Percentiles rank a stretch among this genome's conserved stretches.
Evolutionary conservation across 2,888 invertebrate genomes (phyloP).

Genomic region (Ormyrus nitidulus): DNA sequence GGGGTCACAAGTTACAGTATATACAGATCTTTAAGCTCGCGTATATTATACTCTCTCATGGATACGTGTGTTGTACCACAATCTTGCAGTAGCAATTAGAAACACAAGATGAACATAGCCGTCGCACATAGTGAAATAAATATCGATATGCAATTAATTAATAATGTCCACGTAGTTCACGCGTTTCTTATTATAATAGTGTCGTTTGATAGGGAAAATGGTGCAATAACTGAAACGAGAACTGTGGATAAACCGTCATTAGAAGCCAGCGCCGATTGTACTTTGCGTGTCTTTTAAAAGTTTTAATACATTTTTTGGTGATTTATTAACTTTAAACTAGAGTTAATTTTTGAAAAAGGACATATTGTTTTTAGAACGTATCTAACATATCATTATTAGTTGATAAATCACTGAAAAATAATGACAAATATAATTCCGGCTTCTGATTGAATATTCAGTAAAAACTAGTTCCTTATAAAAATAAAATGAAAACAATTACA

Average conservation of each 20-base stretch:
- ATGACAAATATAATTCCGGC: conserved; percentile 25
- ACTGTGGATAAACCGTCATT: conserved; percentile 35
- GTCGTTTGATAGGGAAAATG: conserved; percentile 34
- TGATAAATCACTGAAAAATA: conserved; percentile 24
- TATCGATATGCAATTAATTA: conserved; percentile 47
- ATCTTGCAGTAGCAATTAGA: conserved; percentile 46
- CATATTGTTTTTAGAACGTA: neutral
- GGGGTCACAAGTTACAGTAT: conserved; percentile 18
- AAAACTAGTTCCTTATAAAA: conserved; percentile 23
- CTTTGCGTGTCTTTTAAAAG: no score
- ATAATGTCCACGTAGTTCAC: conserved; percentile 43
- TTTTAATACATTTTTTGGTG: neutral
- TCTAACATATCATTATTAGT: conserved; percentile 29
- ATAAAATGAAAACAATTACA: neutral
- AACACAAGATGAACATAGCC: conserved; percentile 51
- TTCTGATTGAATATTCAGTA: neutral
- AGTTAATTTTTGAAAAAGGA: neutral
- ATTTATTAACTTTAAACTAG: no score
- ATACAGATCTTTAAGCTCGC: conserved; percentile 48
- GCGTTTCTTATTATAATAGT: conserved; percentile 41
- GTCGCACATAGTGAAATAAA: conserved; percentile 54
- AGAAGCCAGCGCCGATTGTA: conserved; percentile 45
- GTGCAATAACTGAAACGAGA: conserved; percentile 47
- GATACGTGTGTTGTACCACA: conserved; percentile 48
- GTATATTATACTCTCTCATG: conserved; percentile 47